Conservation (phyloP, 2,797 vertebrate genomes). For the Sebastes hubbsi region DNA sequence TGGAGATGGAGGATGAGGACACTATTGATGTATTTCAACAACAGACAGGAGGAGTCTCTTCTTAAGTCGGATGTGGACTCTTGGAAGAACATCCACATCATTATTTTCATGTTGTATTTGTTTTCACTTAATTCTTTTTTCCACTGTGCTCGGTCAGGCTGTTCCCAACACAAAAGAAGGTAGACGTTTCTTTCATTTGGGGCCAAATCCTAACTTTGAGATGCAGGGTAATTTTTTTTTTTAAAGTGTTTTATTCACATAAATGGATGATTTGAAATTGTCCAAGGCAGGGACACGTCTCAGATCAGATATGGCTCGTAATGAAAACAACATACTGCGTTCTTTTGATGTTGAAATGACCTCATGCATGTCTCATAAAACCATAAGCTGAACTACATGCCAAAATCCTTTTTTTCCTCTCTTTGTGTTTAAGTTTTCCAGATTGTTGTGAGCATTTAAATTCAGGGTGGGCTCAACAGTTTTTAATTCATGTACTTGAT, state of each 20-base stretch:
- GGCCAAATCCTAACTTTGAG: conserved; percentile 38
- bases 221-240: conserved; percentile 41
- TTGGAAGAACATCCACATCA: conserved; percentile 46
- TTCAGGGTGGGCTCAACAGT: conserved; percentile 26
- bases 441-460: conserved; percentile 46
- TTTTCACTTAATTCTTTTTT: conserved; percentile 20
- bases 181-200: conserved; percentile 28
- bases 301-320: conserved; percentile 23
- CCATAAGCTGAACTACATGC: conserved; percentile 41
- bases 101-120: conserved; percentile 56
- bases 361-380: conserved; percentile 38
- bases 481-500: conserved; percentile 42
- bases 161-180: conserved; percentile 25
- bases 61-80: conserved; percentile 65
- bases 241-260: conserved; percentile 33
- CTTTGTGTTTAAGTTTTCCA: conserved; percentile 11
- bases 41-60: conserved; percentile 89
- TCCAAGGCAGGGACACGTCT: conserved; percentile 31
- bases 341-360: conserved; percentile 29
- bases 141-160: conserved; percentile 30
- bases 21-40: conserved; percentile 95
- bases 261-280: conserved; percentile 38
- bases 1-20: conserved; percentile 97
- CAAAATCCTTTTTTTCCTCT: conserved; percentile 19
- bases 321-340: background rate